These are phyloP conservation scores for Platycnemis pennipes DNA, from an alignment of 2,888 invertebrate species.

Conservation along the genomic window DNA sequence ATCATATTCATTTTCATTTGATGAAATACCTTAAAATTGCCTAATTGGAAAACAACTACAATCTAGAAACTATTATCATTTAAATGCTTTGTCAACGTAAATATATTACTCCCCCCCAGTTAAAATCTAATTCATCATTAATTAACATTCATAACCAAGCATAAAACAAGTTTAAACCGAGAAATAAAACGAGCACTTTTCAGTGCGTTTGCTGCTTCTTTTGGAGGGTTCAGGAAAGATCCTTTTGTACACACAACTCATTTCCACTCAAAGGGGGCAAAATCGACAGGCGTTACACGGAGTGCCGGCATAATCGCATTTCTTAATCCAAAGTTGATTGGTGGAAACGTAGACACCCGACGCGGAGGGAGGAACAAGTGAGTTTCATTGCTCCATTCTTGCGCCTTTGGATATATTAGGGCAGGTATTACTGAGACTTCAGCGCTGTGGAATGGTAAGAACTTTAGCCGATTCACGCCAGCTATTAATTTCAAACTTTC, in stretches of 20 bases:
- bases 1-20: no score
- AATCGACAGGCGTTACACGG: background rate
- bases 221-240: background rate
- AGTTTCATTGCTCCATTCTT: background rate
- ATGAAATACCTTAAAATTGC: no score
- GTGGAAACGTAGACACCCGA: background rate
- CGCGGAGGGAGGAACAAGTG: background rate
- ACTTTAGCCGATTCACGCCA: background rate
- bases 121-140: no score
- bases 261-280: background rate
- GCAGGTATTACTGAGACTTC: background rate
- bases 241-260: background rate
- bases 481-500: constrained; percentile 58
- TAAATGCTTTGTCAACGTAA: no score
- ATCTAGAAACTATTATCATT: no score
- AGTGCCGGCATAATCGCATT: background rate
- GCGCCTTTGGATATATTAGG: background rate
- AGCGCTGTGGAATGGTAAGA: background rate
- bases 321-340: background rate
- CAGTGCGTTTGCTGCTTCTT: no score
- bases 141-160: no score
- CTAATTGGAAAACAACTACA: no score
- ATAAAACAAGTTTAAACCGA: no score
- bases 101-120: no score
- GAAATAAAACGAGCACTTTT: no score